phyloP scores from a whole-genome alignment of 2,888 invertebrate genomes.

The Drosophila limbata region DNA sequence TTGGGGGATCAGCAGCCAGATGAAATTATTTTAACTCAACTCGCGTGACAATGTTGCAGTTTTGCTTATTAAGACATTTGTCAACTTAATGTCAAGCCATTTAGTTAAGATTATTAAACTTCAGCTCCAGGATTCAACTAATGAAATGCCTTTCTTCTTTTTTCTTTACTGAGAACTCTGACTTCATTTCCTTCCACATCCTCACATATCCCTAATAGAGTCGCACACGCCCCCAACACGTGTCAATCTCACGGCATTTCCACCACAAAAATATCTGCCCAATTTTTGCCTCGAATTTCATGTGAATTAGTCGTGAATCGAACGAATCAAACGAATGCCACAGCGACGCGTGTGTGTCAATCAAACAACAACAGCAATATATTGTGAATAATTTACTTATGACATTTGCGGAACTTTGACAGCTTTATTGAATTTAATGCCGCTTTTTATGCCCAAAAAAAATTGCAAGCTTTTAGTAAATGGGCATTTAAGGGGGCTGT shows the following conservation, averaged over 20 bases:
- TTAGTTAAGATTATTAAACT: slow-evolving; percentile 72
- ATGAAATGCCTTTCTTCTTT: slow-evolving; percentile 28
- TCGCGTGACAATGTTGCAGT: slow-evolving; percentile 47
- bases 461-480: not conserved
- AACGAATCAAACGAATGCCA: slow-evolving; percentile 61
- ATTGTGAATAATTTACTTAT: slow-evolving; percentile 79
- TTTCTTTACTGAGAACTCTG: not conserved
- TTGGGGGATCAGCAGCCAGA: slow-evolving; percentile 34
- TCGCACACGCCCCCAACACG: slow-evolving; percentile 57
- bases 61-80: slow-evolving; percentile 75
- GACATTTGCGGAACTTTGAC: slow-evolving; percentile 57
- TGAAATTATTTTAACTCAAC: slow-evolving; percentile 42
- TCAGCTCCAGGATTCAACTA: slow-evolving; percentile 39
- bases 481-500: not conserved
- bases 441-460: slow-evolving; percentile 15
- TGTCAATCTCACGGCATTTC: slow-evolving; percentile 38
- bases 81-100: slow-evolving; percentile 67
- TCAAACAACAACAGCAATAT: slow-evolving; percentile 61
- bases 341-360: slow-evolving; percentile 74
- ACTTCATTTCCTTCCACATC: not conserved
- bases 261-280: slow-evolving; percentile 43
- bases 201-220: slow-evolving; percentile 48
- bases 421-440: slow-evolving; percentile 41
- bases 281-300: slow-evolving; percentile 58
- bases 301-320: slow-evolving; percentile 64